Conservation (phyloP, 2,888 invertebrate genomes). For the Heliconius aoede region DNA sequence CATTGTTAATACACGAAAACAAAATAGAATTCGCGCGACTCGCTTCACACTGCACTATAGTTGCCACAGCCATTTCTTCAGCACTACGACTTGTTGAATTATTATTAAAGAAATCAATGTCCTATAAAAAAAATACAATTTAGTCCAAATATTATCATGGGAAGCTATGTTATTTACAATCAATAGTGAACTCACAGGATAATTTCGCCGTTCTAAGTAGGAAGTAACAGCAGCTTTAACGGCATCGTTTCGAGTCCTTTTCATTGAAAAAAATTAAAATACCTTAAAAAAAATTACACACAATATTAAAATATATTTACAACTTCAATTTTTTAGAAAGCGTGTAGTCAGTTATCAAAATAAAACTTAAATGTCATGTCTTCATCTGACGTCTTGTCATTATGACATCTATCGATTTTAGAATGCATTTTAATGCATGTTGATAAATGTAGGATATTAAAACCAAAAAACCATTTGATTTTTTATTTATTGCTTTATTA, state of each 20-base stretch:
- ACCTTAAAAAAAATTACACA: conserved; percentile 12
- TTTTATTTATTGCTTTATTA: too few relatives aligned
- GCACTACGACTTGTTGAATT: conserved; percentile 83
- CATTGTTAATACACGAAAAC: conserved; percentile 90
- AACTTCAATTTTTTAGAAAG: neutral
- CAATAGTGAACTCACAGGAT: conserved; percentile 77
- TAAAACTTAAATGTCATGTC: neutral
- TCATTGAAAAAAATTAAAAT: conserved; percentile 65
- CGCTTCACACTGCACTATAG: conserved; percentile 88
- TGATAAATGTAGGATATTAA: too few relatives aligned
- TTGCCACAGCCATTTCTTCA: conserved; percentile 87
- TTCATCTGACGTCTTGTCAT: neutral
- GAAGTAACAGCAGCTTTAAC: conserved; percentile 86
- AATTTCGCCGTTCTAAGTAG: conserved; percentile 88
- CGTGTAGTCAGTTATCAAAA: conserved; percentile 18
- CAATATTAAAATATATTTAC: neutral
- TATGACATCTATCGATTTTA: neutral
- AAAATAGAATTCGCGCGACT: conserved; percentile 90
- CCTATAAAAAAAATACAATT: conserved; percentile 71
- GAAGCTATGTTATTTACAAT: neutral
- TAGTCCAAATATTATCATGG: neutral
- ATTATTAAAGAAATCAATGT: conserved; percentile 84
- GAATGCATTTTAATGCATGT: too few relatives aligned
- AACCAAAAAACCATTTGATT: too few relatives aligned
- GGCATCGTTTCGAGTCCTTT: conserved; percentile 86